A percentile compares a stretch with the other conserved stretches of the same genome.
phyloP scores from a whole-genome alignment of 2,888 invertebrate species.

The Gnatocerus cornutus region DNA sequence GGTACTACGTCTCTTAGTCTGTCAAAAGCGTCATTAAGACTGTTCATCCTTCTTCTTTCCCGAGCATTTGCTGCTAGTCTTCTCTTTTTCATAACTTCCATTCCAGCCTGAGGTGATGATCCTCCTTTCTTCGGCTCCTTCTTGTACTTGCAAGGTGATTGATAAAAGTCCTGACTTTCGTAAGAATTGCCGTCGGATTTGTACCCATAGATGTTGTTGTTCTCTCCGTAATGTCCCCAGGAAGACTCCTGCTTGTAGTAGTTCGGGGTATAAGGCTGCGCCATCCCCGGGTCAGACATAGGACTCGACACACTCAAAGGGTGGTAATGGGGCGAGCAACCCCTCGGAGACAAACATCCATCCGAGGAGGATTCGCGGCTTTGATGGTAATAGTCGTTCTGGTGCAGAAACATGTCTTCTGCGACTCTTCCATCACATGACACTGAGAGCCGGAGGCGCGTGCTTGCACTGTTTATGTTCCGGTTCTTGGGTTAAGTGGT shows the following conservation, averaged over 20 bases:
- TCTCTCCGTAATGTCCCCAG: conserved; percentile 66
- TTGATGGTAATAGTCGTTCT: conserved; percentile 55
- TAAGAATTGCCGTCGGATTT: conserved; percentile 61
- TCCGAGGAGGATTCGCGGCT: conserved; percentile 66
- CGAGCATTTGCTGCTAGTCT: conserved; percentile 82
- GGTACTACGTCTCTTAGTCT: conserved; percentile 81
- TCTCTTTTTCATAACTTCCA: conserved; percentile 73
- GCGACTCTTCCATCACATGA: conserved; percentile 30
- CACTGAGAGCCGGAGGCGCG: conserved; percentile 37
- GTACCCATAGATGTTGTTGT: conserved; percentile 66
- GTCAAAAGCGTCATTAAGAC: conserved; percentile 83
- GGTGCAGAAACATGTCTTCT: conserved; percentile 61
- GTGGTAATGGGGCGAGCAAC: conserved; percentile 67
- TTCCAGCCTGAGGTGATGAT: conserved; percentile 59
- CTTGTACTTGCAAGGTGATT: conserved; percentile 50
- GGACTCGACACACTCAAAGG: conserved; percentile 64
- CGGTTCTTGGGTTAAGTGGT: conserved; percentile 51
- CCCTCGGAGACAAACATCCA: conserved; percentile 66
- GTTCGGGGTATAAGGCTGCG: conserved; percentile 68
- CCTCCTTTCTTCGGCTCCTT: conserved; percentile 52
- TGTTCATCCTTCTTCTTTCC: conserved; percentile 83
- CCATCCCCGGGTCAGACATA: conserved; percentile 67
- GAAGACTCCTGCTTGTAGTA: conserved; percentile 61
- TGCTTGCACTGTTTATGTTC: conserved; percentile 49
- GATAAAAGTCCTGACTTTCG: conserved; percentile 60